Evolutionary conservation across 1,140 invertebrate genomes (phyloP), one percentile per base, ranked within the genome.

Genomic region (Triops cancriformis): DNA sequence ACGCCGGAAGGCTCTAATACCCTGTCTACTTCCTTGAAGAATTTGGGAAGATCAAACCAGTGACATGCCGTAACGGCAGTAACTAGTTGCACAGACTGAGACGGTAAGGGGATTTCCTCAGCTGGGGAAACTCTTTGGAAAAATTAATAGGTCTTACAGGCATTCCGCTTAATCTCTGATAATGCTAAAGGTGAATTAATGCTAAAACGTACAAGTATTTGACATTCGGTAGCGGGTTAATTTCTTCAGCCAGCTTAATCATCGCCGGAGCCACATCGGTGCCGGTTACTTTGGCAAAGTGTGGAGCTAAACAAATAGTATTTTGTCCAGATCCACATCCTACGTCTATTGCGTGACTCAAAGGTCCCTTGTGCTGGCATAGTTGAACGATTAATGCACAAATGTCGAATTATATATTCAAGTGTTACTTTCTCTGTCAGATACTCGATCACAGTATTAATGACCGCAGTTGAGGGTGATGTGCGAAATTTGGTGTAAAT

Each of bases 291-390:
- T 82, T 80, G 9, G 80, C 73, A 78, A 88, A 87, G 80, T 85
- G 81, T 6, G 82, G 81, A 26, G 82, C 78, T 42, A 87, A 79
- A 2, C 83, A 79, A 26, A 80, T 43, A 6, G 85, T 87, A 76
- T 85, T 86, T 80, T 87, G 86, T 18, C 87, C 87, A n/a, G 84
- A 83, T n/a, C 86, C 86, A 82, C 86, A 87, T 0, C 86, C 87
- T 18, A 87, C 82, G 81, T 87, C 87, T 18, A 77, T 37, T 26
- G 51, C 72, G 7, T 37, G 18, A 18, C 26, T 28, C 18, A 77
- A 64, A 18, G 43, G 42, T 26, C 76, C 76, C 31, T 26, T 14
- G 72, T 72, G 72, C 76, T 77, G 45, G 23, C 2, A 72, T 26
- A 23, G 72, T 3, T 72, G 26, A 72, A 26, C 9, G 2, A 72